Base-by-base conservation (phyloP, 2,113 vertebrate species). In the Chloropsis cyanopogon region DNA sequence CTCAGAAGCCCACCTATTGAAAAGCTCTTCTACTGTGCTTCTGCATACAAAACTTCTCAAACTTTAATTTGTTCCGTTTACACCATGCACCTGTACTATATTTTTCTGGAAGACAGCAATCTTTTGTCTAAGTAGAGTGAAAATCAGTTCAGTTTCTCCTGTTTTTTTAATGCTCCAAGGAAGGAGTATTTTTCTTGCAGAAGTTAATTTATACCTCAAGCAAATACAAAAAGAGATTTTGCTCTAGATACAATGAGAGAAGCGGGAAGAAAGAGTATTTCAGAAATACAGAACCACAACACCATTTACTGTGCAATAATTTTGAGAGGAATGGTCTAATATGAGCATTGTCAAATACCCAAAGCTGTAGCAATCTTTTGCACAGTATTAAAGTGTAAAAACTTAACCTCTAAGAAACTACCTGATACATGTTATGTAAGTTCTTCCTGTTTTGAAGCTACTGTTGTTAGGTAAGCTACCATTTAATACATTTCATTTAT, bases 1-100 rank as follows among this genome's bases (percentile, higher is more conserved):
- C 97, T 64, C 98, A 98, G 18, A 98, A 98, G 96, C 95, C 96
- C 25, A 95, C 86, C 64, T 98, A 98, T 90, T 95, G 96, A 97
- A 93, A 64, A 77, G 77, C 64, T 82, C 80, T 66, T 49, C 82
- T 84, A 2, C 82, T 66, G 19, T 73, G 50, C 24, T 65, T 69
- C 95, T 92, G 22, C 73, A 61, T 72, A 76, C 60, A 87, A 87
- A 93, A 91, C 71, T 82, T 92, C 35, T 56, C 14, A 44, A 93
- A 82, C 39, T 89, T 26, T 87, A 14, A 61, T 76, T 89, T 93
- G 94, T 96, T 63, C 73, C 92, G 94, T 96, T 95, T 95, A 92
- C 88, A 92, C 56, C 13, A 3, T 83, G 42, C 59, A 85, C 42
- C 73, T 82, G 41, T 95, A 65, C 41, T 87, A 79, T 66, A 61